phyloP scores from a whole-genome alignment of 1,140 invertebrate genomes.

The Drosophila pseudoananassae region DNA sequence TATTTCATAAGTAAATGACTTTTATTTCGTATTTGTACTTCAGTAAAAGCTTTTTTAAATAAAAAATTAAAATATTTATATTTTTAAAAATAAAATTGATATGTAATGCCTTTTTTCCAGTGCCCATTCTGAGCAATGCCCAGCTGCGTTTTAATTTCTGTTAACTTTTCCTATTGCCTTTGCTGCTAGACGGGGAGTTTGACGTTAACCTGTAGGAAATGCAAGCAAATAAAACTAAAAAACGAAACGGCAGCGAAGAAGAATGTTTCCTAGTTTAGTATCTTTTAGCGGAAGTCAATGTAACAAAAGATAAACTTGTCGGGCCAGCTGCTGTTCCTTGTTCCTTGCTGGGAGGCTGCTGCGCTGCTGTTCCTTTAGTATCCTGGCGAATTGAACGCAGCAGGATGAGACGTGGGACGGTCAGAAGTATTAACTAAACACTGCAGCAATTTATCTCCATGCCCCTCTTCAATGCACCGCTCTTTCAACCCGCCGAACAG shows the following conservation, averaged over 20 bases:
- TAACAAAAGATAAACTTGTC: slow-evolving; percentile 82
- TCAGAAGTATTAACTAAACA: slow-evolving; percentile 78
- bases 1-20: neutral
- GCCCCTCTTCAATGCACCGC: slow-evolving; percentile 8
- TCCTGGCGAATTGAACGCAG: slow-evolving; percentile 52
- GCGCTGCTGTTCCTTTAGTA: slow-evolving; percentile 11
- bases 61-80: neutral
- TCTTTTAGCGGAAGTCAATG: slow-evolving; percentile 79
- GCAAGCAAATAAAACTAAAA: slow-evolving; percentile 33
- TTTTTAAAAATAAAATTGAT: too few species aligned
- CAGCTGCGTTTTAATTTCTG: slow-evolving; percentile 72
- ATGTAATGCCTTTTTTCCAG: slow-evolving; percentile 5
- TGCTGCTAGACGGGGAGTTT: slow-evolving; percentile 20
- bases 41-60: neutral
- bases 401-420: slow-evolving; percentile 26
- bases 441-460: slow-evolving; percentile 75
- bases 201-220: slow-evolving; percentile 33
- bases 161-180: slow-evolving; percentile 66
- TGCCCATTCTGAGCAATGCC: slow-evolving; percentile 71
- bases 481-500: slow-evolving; percentile 23
- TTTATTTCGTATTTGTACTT: too few species aligned
- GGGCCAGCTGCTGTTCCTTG: slow-evolving; percentile 63
- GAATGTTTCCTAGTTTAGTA: slow-evolving; percentile 73
- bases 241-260: slow-evolving; percentile 11
- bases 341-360: slow-evolving; percentile 35